phyloP scores from a whole-genome alignment of 1,140 invertebrate genomes.

The Dysdera silvatica region DNA sequence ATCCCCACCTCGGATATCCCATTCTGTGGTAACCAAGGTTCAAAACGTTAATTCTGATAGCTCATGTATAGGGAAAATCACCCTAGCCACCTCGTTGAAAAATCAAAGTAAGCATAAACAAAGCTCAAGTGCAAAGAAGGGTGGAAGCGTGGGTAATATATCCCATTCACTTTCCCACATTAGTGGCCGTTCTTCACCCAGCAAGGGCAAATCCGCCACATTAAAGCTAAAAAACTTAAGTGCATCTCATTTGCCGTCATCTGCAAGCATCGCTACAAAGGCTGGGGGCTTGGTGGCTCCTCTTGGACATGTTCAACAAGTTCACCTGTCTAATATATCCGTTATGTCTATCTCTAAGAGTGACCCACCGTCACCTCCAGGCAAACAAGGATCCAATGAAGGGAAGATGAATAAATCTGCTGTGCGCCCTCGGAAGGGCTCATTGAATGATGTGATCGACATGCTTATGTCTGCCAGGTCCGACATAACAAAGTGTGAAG shows the following conservation, averaged over 20 bases:
- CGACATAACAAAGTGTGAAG: conserved; percentile 20
- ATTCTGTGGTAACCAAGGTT: conserved; percentile 4
- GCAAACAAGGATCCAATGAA: conserved; percentile 17
- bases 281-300: too few species aligned
- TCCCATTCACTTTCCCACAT: too few species aligned
- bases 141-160: background rate
- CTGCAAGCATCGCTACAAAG: conserved; percentile 9
- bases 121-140: conserved; percentile 20
- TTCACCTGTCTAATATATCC: too few species aligned
- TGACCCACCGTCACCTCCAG: conserved; percentile 16
- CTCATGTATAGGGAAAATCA: background rate
- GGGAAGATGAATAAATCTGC: conserved; percentile 26
- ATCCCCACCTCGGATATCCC: conserved; percentile 16
- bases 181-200: conserved; percentile 28
- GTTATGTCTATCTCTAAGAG: conserved; percentile 8
- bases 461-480: conserved; percentile 51
- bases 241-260: conserved; percentile 20
- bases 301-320: too few species aligned
- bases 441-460: conserved; percentile 74
- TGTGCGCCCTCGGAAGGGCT: conserved; percentile 58
- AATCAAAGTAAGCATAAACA: conserved; percentile 24
- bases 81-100: conserved; percentile 9
- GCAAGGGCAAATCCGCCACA: conserved; percentile 28
- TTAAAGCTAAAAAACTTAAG: conserved; percentile 31
- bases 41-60: conserved; percentile 5